Base-by-base conservation (phyloP, 2,113 vertebrate species). In the Dryoscopus gambensis region DNA sequence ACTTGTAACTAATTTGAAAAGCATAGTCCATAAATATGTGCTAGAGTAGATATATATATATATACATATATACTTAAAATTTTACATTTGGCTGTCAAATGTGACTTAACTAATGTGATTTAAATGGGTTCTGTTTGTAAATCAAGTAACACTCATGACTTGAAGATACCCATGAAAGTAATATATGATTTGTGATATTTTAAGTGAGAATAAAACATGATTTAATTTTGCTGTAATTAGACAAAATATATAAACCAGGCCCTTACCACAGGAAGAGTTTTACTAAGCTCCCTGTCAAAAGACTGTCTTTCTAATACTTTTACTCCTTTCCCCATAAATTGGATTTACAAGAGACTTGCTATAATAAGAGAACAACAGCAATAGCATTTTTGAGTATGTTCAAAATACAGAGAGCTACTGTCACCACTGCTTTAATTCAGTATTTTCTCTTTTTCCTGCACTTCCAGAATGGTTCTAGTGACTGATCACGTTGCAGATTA, bases 401-500 rank as follows among this genome's bases (percentile, higher is more conserved):
- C 5, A 10, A 93, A 84, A 95, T 68, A 88, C 42, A 81, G 76
- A 85, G 49, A 31, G 16, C 47, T 74, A 79, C 40, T 78, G 47
- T 88, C 60, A 81, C 71, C 10, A 39, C 35, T 65, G 42, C 40
- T 89, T 91, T 87, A 88, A 76, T 74, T 75, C 77, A 87, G 30
- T 40, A n/a, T 95, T 91, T 91, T 95, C 47, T 86, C 27, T 76
- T 91, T 89, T 74, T 77, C 62, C 55, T 94, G 69, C 70, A 52
- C 60, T 84, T 89, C 53, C 84, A 95, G 78, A 84, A 63, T 65
- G 28, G 52, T 94, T 94, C 62, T 89, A 80, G 40, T 78, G 62
- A 83, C 84, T 91, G 91, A 92, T 94, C 77, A 79, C 19, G 30
- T 87, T 94, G 86, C 89, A 93, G 84, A 87, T 93, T 57, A 89